A percentile compares a stretch with the other conserved stretches of the same genome.
Conservation (phyloP, 92 coral and sea anemone species). For the Palythoa heliodiscus region DNA sequence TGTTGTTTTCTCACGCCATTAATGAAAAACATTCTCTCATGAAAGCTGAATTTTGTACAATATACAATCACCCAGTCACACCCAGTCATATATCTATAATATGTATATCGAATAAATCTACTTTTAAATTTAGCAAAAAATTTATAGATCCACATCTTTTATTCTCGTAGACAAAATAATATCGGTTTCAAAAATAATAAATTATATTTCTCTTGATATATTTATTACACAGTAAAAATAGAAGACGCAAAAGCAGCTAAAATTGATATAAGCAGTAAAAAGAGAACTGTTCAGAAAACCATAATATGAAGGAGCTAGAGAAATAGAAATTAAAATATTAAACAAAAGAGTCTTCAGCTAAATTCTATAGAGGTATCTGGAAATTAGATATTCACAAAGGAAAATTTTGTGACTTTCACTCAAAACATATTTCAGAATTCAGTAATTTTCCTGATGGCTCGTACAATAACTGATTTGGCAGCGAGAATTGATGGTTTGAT, state of each 20-base stretch:
- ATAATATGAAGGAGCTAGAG: neutral
- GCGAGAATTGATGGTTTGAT: too few species aligned
- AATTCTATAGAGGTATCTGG: too few species aligned
- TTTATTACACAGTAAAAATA: neutral
- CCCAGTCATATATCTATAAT: conserved; percentile 1
- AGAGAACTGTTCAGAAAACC: neutral
- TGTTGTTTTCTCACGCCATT: neutral
- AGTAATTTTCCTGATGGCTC: too few species aligned
- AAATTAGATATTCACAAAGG: too few species aligned
- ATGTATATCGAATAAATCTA: conserved; percentile 20
- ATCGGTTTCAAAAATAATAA: conserved; percentile 36
- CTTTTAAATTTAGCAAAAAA: conserved; percentile 24
- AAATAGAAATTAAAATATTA: neutral
- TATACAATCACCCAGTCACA: neutral
- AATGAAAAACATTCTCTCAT: neutral
- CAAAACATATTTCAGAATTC: too few species aligned
- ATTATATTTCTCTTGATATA: conserved; percentile 30
- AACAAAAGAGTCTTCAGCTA: too few species aligned
- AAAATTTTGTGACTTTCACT: too few species aligned
- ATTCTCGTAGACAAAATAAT: conserved; percentile 34
- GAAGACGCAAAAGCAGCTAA: neutral
- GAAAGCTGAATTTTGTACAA: neutral
- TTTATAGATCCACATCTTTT: conserved; percentile 33
- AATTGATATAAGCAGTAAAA: neutral
- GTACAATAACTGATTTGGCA: too few species aligned